Percentiles rank a stretch among this genome's conserved stretches.
Evolutionary conservation across 2,888 invertebrate species (phyloP).

Genomic region (Lithosia quadra): DNA sequence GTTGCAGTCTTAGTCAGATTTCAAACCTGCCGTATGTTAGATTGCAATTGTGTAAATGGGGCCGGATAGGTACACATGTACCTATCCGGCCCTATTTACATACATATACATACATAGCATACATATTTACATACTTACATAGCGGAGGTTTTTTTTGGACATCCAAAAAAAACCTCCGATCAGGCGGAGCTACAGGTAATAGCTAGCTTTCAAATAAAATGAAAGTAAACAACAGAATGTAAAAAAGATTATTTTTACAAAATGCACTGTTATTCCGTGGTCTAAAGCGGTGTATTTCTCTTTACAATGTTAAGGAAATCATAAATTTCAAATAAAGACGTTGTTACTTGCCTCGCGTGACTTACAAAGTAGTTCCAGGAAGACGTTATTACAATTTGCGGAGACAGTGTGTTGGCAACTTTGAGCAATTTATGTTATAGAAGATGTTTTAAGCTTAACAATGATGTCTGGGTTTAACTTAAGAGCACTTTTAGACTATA

Average conservation of each 20-base stretch:
- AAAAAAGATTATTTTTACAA: neutral
- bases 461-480: neutral
- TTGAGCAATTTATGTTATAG: conserved; percentile 11
- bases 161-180: too few species aligned
- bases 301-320: conserved; percentile 14
- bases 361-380: conserved; percentile 15
- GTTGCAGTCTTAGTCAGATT: too few species aligned
- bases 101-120: too few species aligned
- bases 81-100: too few species aligned
- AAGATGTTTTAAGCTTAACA: neutral
- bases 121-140: too few species aligned
- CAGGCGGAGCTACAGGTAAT: too few species aligned
- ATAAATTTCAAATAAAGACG: conserved; percentile 11
- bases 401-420: conserved; percentile 20
- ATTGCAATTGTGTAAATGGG: too few species aligned
- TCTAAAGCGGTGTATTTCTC: neutral
- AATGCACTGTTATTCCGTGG: neutral
- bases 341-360: conserved; percentile 2
- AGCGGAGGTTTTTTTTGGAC: too few species aligned
- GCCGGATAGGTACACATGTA: too few species aligned
- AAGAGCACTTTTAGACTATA: neutral
- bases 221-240: too few species aligned
- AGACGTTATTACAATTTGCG: conserved; percentile 23
- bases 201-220: too few species aligned
- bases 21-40: too few species aligned